Evolutionary conservation across 2,888 invertebrate genomes (phyloP), one percentile per base, ranked within the genome.

Genomic region (Acanthoscelides obtectus): DNA sequence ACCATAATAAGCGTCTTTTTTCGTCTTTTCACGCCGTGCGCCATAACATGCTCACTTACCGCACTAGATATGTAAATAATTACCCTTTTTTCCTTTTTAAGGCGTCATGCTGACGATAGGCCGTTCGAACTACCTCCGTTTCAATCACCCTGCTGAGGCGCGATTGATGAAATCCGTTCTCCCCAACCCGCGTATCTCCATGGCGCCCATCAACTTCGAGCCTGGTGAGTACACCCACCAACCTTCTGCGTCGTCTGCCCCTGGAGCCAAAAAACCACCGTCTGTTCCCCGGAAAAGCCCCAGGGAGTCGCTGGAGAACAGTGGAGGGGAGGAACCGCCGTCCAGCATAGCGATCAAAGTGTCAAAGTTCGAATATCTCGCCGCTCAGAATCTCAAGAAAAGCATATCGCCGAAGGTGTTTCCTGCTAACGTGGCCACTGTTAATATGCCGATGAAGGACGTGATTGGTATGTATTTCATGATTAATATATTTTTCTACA

Each of bases 101-200:
- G 95, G 95, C 81, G 95, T 94, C 83, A 96, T 96, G 94, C 87
- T 97, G 76, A 95, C 95, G 70, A 92, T 97, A 79, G 97, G 97
- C 25, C 90, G 95, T 69, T 95, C 96, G 70, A 96, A 95, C 86
- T 95, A 95, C 86, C 91, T 97, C 85, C 92, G 97, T 66, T 97
- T 96, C 88, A 96, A 97, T 86, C 94, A 96, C 85, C 97, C 97
- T 0, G 93, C 93, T 70, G 95, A 96, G 83, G 96, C 96, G 3
- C 91, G 93, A 84, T 89, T 94, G 79, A 93, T 96, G 89, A 94
- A 94, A 85, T 93, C 94, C 0, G 93, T 94, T 4, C 87, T 95
- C 75, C 93, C 94, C 0, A 90, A 93, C 73, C 90, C 92, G 0
- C 84, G 93, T 82, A 92, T 93, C 75, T 93, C 94, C 68, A 93